Evolutionary conservation across 1,140 invertebrate genomes (phyloP), one percentile per base, ranked within the genome.

Genomic region (Drosophila insularis): DNA sequence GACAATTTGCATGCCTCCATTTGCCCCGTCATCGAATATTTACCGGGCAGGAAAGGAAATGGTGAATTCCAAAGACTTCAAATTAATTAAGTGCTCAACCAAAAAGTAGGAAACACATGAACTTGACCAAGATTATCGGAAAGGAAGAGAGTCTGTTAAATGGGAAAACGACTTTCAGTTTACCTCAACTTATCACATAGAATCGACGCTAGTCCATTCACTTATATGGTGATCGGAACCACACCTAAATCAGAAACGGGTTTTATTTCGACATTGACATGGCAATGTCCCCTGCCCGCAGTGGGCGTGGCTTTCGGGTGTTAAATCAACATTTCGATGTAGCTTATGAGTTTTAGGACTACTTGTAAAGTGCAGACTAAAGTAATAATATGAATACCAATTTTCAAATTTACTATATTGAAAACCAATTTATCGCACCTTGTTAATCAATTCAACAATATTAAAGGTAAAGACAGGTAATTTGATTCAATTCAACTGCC

Each of bases 41-140:
- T 8, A n/a, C 4, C 31, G 5, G 14, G 1, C 8, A 11, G 37
- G 17, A n/a, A 43, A 69, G 73, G 73, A 77, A 77, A 65, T 56
- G 37, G 50, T 56, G 55, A 70, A 76, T 58, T 37, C 17, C 13
- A 59, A 61, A 37, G 21, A 1, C 19, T 27, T 40, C n/a, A 10
- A 39, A 31, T 76, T 76, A 76, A 76, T 76, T 76, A 76, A 76
- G 73, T 17, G 65, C 61, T 76, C 65, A 54, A 43, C 40, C 19
- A 61, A 56, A 13, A 31, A n/a, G 21, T 31, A 8, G 53, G 17
- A 46, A 19, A 21, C 11, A 59, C 19, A 31, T 74, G 55, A 74
- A 43, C 43, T 73, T 68, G 71, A 66, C 17, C 43, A 50, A 50
- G 43, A 21, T 50, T 19, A 58, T 10, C 14, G 55, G 54, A 58